Evolutionary conservation across 2,113 vertebrate genomes (phyloP).

Genomic region (Galeopterus variegatus): DNA sequence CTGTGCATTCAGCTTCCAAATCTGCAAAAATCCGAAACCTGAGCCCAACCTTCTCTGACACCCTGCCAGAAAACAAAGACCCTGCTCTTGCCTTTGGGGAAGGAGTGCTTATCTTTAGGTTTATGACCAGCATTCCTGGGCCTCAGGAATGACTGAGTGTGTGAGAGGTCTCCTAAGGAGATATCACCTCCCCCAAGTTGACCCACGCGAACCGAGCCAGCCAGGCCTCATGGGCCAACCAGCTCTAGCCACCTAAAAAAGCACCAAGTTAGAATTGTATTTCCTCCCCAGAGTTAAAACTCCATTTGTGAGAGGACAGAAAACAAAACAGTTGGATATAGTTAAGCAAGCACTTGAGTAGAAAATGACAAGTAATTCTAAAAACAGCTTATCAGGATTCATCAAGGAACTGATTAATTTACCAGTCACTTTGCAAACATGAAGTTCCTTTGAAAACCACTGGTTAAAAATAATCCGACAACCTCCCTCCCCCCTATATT

Average conservation of each 20-base stretch:
- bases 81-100: not conserved
- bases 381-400: slow-evolving; percentile 61
- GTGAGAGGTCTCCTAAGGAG: not conserved
- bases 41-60: not conserved
- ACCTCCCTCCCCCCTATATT: not conserved
- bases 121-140: not conserved
- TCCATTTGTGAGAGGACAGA: not conserved
- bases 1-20: not conserved
- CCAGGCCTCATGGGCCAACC: not conserved
- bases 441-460: slow-evolving; percentile 57
- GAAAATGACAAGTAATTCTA: slow-evolving; percentile 69
- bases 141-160: not conserved
- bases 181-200: not conserved
- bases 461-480: slow-evolving; percentile 36
- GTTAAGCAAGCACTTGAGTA: slow-evolving; percentile 56
- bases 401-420: slow-evolving; percentile 59
- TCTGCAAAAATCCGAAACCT: not conserved
- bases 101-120: not conserved
- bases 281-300: slow-evolving; percentile 6
- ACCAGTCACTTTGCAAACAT: slow-evolving; percentile 49
- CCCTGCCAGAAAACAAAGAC: not conserved
- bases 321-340: slow-evolving; percentile 59
- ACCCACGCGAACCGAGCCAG: not conserved
- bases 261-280: not conserved
- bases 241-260: slow-evolving; percentile 4